These are phyloP conservation scores for Carlito syrichta DNA, from an alignment of 2,113 vertebrate genomes.

Conservation along the genomic window DNA sequence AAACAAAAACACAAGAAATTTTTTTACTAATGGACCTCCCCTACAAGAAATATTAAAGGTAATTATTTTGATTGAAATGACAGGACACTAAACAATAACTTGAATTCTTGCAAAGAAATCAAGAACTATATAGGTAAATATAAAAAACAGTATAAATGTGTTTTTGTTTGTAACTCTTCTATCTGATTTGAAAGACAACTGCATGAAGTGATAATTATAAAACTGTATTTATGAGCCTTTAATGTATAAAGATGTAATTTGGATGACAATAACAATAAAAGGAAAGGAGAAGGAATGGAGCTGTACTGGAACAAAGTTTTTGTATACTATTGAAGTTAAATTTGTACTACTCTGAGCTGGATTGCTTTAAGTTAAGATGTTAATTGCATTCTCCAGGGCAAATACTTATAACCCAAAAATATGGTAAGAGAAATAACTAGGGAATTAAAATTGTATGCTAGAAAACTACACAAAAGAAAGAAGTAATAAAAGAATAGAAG, in stretches of 20 bases:
- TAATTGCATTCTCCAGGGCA: background rate
- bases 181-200: background rate
- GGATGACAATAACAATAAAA: background rate
- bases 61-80: background rate
- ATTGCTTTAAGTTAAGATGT: background rate
- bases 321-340: background rate
- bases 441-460: background rate
- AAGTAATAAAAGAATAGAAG: background rate
- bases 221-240: background rate
- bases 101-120: background rate
- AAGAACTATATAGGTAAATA: background rate
- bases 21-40: background rate
- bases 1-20: background rate
- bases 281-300: background rate
- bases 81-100: background rate
- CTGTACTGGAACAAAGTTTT: background rate
- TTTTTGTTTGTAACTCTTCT: background rate
- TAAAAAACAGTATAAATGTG: background rate
- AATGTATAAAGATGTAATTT: background rate
- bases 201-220: background rate
- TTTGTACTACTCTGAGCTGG: background rate
- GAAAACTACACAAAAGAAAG: background rate
- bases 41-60: background rate
- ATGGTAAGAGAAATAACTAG: background rate
- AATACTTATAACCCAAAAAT: background rate